Evolutionary conservation across 2,888 invertebrate genomes (phyloP), one percentile per base, ranked within the genome.

Genomic region (Silvanus unidentatus): DNA sequence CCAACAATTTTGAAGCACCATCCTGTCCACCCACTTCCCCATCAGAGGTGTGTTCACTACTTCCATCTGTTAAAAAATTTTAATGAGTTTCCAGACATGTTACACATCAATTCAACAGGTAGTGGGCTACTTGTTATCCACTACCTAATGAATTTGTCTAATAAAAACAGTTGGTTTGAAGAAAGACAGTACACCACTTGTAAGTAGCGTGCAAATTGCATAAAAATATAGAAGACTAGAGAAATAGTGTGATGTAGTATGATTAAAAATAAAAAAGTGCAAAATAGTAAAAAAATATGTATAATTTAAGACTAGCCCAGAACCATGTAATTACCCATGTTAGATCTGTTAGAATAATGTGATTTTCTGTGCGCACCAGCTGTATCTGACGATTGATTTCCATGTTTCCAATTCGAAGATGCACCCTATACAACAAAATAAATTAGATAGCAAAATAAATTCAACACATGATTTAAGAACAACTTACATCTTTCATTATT

Each of bases 331-430:
- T 66, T 66, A 66, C 66, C 66, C 66, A 59, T 55, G 77, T 81
- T 82, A 79, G 81, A 80, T 67, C 85, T 79, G 76, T 84, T 84
- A 80, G 78, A 79, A 80, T 80, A 80, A 79, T 82, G 80, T 71
- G 83, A 77, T 76, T 85, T 85, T 79, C 84, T 80, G 74, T 79
- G 79, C 81, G 79, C 81, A 82, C 84, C 84, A 64, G 71, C 70
- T 58, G 72, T 68, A 59, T 72, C 71, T 42, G 71, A 71, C 44
- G 72, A 70, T 43, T 71, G 69, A 49, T 68, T 60, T 54, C 65
- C 59, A 45, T 67, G 66, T 53, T 68, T 70, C 69, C 67, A 67
- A 27, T 60, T 59, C 35, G 55, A 51, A 38, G 58, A 55, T 47
- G 56, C 58, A 44, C 70, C 74, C 79, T 79, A 74, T 16, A 71